Conservation (phyloP, 1,140 invertebrate genomes). For the Planococcus citri region DNA sequence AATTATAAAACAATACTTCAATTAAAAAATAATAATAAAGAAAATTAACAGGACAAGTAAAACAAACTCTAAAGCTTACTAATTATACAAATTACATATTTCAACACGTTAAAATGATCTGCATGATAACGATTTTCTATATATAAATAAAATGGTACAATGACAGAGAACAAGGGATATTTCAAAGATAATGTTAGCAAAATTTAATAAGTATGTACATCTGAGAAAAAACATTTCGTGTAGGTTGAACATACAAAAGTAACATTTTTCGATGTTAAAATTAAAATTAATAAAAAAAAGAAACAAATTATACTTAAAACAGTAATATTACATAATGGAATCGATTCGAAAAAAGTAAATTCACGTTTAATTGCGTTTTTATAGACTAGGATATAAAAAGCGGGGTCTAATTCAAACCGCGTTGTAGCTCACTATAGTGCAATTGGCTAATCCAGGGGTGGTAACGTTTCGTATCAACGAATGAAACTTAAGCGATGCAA, state of each 20-base stretch:
- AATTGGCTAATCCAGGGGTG: too few species aligned
- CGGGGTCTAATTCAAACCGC: too few species aligned
- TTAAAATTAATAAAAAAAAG: background rate
- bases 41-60: background rate
- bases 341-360: too few species aligned
- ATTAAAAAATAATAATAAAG: background rate
- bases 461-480: too few species aligned
- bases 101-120: background rate
- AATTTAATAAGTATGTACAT: background rate
- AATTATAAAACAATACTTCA: background rate
- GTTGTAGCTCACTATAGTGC: too few species aligned
- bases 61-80: background rate
- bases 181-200: background rate
- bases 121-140: background rate
- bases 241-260: background rate
- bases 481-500: too few species aligned
- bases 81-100: background rate
- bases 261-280: background rate
- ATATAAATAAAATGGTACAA: background rate
- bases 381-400: too few species aligned
- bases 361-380: too few species aligned
- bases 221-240: background rate
- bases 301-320: background rate
- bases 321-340: too few species aligned
- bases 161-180: background rate